phyloP scores from a whole-genome alignment of 2,113 vertebrate genomes.

The Gavialis gangeticus region DNA sequence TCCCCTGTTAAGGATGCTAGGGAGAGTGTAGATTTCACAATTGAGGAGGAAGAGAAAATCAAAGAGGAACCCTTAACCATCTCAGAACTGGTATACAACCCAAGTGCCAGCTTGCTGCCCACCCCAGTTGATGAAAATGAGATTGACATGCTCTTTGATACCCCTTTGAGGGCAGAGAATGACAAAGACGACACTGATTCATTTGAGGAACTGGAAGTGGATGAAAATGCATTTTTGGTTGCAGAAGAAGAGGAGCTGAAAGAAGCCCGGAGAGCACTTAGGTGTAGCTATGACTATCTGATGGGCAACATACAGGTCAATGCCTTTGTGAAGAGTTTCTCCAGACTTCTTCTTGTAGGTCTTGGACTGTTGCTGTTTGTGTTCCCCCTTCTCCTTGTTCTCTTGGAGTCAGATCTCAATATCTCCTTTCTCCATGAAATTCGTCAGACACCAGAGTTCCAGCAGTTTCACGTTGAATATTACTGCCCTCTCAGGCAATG shows the following conservation, averaged over 20 bases:
- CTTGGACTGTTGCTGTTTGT: constrained; percentile 87
- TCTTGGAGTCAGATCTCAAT: constrained; percentile 96
- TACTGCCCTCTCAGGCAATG: constrained; percentile 97
- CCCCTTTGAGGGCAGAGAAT: constrained; percentile 85
- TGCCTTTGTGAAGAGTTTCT: constrained; percentile 90
- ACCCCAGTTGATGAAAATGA: constrained; percentile 90
- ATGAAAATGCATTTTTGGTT: constrained; percentile 84
- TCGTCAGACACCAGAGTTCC: constrained; percentile 96
- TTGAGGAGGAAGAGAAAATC: constrained; percentile 81
- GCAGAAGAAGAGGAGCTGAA: constrained; percentile 88
- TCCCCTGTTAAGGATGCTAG: constrained; percentile 75
- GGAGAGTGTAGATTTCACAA: constrained; percentile 69
- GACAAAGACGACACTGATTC: constrained; percentile 93
- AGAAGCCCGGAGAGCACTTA: constrained; percentile 82
- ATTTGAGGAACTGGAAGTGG: constrained; percentile 89
- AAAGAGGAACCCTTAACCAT: constrained; percentile 88
- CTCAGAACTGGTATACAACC: constrained; percentile 93
- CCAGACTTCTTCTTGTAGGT: constrained; percentile 88
- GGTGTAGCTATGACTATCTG: constrained; percentile 86
- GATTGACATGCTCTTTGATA: constrained; percentile 93
- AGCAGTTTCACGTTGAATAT: constrained; percentile 98
- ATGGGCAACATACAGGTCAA: constrained; percentile 88
- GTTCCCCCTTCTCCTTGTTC: constrained; percentile 90
- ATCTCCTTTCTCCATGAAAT: constrained; percentile 98
- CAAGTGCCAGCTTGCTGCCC: constrained; percentile 94